Conservation (phyloP, 2,888 invertebrate species). For the Tillus elongatus region DNA sequence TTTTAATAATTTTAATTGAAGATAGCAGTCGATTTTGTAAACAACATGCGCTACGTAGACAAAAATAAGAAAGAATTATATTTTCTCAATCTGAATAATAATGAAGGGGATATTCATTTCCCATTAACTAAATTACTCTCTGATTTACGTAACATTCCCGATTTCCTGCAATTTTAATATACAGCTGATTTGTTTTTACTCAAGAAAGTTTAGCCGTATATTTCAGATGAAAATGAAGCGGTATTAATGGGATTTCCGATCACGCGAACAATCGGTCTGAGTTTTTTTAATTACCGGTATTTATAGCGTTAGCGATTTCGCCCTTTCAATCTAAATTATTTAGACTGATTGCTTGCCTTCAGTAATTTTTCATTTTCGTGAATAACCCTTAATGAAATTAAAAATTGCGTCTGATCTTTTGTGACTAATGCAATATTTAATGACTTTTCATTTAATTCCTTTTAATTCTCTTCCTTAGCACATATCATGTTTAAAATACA, state of each 20-base stretch:
- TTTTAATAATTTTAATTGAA: neutral
- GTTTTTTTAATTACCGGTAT: constrained; percentile 37
- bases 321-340: constrained; percentile 32
- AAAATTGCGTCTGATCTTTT: constrained; percentile 15
- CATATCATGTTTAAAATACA: neutral
- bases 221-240: constrained; percentile 20
- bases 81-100: no score
- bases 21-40: no score
- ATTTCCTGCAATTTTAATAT: constrained; percentile 1
- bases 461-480: neutral
- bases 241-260: constrained; percentile 36
- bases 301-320: constrained; percentile 25
- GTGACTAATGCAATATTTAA: neutral
- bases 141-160: neutral
- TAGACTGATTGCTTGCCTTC: constrained; percentile 31
- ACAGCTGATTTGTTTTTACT: neutral
- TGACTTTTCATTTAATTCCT: neutral
- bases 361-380: constrained; percentile 32
- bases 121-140: neutral
- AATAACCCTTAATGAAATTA: constrained; percentile 32
- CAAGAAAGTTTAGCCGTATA: constrained; percentile 5
- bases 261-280: constrained; percentile 31
- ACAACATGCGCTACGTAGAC: no score
- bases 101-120: neutral
- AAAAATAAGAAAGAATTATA: no score